A percentile compares a stretch with the other conserved stretches of the same genome.
These are phyloP conservation scores for Anthoscopus minutus DNA, from an alignment of 2,113 vertebrate species.

Conservation along the genomic window DNA sequence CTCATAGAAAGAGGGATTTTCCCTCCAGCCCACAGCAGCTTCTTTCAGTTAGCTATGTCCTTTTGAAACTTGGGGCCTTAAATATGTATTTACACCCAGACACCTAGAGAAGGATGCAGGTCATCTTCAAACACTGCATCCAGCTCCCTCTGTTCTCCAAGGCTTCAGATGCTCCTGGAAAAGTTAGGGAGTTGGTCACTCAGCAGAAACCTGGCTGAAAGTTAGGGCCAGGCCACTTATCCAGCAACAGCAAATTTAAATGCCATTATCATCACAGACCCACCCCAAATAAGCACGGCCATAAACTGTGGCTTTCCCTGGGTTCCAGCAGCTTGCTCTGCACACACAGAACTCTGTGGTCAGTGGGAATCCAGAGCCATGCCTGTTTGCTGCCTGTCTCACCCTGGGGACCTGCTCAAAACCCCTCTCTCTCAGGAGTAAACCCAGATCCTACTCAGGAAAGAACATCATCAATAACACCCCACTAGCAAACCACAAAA, in stretches of 20 bases:
- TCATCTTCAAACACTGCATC: not conserved
- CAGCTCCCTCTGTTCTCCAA: not conserved
- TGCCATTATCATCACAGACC: fast-evolving
- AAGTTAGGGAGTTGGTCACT: not conserved
- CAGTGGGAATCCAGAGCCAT: not conserved
- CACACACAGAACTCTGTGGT: not conserved
- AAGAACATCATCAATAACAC: not conserved
- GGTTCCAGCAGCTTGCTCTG: not conserved
- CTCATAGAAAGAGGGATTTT: not conserved
- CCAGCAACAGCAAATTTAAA: not conserved
- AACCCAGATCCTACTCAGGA: not conserved
- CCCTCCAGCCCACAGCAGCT: not conserved
- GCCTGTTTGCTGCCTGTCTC: not conserved
- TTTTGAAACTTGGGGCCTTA: not conserved
- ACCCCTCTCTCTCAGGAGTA: not conserved
- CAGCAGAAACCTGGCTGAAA: not conserved
- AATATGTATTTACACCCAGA: not conserved
- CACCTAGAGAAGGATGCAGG: not conserved
- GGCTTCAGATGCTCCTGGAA: not conserved
- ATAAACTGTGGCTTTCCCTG: not conserved
- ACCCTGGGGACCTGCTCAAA: not conserved
- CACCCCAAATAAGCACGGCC: not conserved
- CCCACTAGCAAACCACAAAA: constrained; percentile 5
- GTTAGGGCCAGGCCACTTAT: no score
- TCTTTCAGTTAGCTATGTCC: not conserved